phyloP scores from a whole-genome alignment of 2,888 invertebrate genomes.

The Anarsia innoxiella region DNA sequence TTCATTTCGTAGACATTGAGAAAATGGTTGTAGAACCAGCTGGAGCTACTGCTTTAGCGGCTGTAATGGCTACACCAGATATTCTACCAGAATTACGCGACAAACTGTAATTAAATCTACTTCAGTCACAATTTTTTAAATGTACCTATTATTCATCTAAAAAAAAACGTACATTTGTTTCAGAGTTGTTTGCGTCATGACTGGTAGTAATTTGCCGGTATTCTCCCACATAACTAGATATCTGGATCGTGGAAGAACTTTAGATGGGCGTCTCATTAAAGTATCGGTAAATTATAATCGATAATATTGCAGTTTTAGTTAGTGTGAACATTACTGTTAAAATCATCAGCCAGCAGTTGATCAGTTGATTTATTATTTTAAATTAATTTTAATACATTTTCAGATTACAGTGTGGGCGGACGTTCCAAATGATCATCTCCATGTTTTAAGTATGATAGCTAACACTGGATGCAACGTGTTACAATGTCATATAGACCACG shows the following conservation, averaged over 20 bases:
- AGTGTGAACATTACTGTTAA: too few species aligned
- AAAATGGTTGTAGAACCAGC: constrained; percentile 90
- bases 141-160: too few species aligned
- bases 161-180: too few species aligned
- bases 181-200: constrained; percentile 46
- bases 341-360: too few species aligned
- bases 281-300: constrained; percentile 46
- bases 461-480: constrained; percentile 87
- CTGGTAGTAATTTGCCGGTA: constrained; percentile 35
- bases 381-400: too few species aligned
- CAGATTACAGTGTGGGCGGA: constrained; percentile 38
- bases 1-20: constrained; percentile 83
- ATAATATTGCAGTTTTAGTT: neutral
- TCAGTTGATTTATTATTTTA: too few species aligned
- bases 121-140: too few species aligned
- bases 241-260: constrained; percentile 33
- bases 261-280: constrained; percentile 82
- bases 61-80: constrained; percentile 77
- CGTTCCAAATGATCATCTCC: constrained; percentile 70
- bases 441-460: constrained; percentile 81
- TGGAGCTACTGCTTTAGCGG: constrained; percentile 87
- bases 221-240: too few species aligned
- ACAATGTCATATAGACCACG: constrained; percentile 85
- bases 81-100: constrained; percentile 35
- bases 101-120: constrained; percentile 31